These are phyloP conservation scores for Cinclus cinclus DNA, from an alignment of 2,113 vertebrate species.

Conservation along the genomic window DNA sequence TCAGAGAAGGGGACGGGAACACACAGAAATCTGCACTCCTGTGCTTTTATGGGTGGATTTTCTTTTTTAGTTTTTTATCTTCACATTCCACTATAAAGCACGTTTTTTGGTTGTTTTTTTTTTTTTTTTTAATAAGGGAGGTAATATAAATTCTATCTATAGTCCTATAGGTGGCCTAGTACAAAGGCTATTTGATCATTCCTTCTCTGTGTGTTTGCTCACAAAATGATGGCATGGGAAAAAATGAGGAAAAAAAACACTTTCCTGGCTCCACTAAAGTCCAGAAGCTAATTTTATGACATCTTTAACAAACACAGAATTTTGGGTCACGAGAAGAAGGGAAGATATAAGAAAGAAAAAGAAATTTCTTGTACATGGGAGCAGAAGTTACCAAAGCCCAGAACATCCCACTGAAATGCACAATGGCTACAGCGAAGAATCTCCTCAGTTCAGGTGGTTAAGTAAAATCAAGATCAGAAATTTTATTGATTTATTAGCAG, in stretches of 20 bases:
- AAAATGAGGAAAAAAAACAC: background rate
- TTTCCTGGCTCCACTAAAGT: background rate
- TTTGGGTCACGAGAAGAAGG: accelerated
- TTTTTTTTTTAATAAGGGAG: background rate
- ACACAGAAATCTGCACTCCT: background rate
- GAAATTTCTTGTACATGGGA: background rate
- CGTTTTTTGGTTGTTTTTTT: background rate
- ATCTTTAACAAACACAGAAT: background rate
- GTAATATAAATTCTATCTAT: background rate
- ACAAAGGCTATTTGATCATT: background rate
- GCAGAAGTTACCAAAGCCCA: background rate
- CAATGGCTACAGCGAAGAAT: background rate
- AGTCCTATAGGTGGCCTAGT: background rate
- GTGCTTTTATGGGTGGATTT: background rate
- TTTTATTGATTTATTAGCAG: background rate
- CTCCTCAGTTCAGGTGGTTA: background rate
- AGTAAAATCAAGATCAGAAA: background rate
- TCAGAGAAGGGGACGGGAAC: background rate
- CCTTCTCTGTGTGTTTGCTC: background rate
- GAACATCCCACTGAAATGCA: background rate
- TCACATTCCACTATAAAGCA: background rate
- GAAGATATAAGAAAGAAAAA: background rate
- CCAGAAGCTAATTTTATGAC: background rate
- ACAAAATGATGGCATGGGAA: background rate
- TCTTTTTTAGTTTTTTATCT: background rate